phyloP scores from a whole-genome alignment of 2,797 vertebrate genomes.

The Notamacropus eugenii region DNA sequence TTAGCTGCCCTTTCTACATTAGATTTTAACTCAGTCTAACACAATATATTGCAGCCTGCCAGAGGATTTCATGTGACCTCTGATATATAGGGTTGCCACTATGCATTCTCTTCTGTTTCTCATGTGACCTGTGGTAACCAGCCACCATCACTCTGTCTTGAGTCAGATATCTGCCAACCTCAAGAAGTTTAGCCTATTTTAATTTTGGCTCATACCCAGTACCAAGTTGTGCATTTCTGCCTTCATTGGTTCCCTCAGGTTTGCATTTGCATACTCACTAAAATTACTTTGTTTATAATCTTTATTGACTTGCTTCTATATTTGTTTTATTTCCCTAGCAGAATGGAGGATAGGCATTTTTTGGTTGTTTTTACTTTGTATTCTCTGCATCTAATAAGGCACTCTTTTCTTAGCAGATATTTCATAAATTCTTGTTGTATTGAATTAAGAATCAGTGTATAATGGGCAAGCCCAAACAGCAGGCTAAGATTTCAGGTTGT shows the following conservation, averaged over 20 bases:
- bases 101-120: too few relatives aligned
- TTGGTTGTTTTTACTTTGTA: neutral
- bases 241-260: neutral
- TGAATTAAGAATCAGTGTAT: neutral
- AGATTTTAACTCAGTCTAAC: neutral
- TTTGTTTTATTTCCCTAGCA: neutral
- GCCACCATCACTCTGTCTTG: too few relatives aligned
- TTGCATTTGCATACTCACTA: rapidly evolving
- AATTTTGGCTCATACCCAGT: too few relatives aligned
- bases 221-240: too few relatives aligned
- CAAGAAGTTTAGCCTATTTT: too few relatives aligned
- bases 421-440: neutral
- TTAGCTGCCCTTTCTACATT: neutral
- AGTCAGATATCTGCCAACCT: too few relatives aligned
- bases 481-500: neutral
- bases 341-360: neutral
- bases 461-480: neutral
- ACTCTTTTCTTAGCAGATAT: neutral
- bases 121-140: too few relatives aligned
- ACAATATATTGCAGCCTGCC: too few relatives aligned
- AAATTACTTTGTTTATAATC: neutral
- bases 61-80: too few relatives aligned
- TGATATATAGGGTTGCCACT: too few relatives aligned
- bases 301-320: neutral
- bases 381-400: neutral